Evolutionary conservation across 2,888 invertebrate species (phyloP).

Genomic region (Sminthurinus aureus): DNA sequence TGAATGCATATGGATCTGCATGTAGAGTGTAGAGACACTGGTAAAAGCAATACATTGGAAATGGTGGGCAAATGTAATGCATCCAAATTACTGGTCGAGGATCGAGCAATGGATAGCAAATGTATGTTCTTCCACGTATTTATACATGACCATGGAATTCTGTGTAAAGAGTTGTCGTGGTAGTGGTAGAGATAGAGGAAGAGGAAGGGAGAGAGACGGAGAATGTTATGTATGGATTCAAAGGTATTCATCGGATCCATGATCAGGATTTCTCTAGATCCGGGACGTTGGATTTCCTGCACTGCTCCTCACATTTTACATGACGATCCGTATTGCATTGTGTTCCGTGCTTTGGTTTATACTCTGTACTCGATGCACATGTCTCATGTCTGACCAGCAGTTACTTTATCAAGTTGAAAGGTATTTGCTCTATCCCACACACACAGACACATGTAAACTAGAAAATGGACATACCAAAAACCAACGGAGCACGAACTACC

Average conservation of each 20-base stretch:
- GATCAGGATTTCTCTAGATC: conserved; percentile 38
- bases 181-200: neutral
- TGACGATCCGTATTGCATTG: neutral
- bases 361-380: no score
- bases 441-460: neutral
- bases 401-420: conserved; percentile 54
- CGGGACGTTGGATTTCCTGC: conserved; percentile 31
- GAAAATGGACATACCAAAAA: conserved; percentile 13
- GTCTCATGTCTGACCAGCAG: conserved; percentile 32
- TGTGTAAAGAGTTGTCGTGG: neutral
- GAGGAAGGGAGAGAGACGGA: neutral
- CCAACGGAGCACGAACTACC: neutral
- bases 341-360: no score
- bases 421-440: conserved; percentile 40
- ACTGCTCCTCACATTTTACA: conserved; percentile 18
- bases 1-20: no score
- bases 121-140: neutral
- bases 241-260: conserved; percentile 41
- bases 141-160: neutral
- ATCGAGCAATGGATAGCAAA: conserved; percentile 2
- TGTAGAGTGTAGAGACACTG: neutral
- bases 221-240: neutral
- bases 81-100: conserved; percentile 28
- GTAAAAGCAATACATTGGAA: neutral
- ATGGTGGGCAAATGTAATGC: neutral